Evolutionary conservation across 2,888 invertebrate genomes (phyloP), one percentile per base, ranked within the genome.

Genomic region (Rhabditoides inermis): DNA sequence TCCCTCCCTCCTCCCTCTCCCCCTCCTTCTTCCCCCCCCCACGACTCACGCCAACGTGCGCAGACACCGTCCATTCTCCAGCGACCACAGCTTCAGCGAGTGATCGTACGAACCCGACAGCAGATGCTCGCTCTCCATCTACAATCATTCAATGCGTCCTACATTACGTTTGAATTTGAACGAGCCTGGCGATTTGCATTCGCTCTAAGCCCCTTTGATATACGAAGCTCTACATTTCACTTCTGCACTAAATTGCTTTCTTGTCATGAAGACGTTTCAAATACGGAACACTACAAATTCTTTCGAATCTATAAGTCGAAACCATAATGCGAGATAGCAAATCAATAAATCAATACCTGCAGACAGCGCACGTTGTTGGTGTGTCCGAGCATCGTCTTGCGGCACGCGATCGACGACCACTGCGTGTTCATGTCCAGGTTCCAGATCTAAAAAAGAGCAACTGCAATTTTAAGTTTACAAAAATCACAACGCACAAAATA

Each of bases 301-400:
- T n/a, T n/a, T n/a, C n/a, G n/a, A n/a, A n/a, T n/a, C n/a, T n/a
- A n/a, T n/a, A n/a, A n/a, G n/a, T n/a, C n/a, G 26, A 23, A 40
- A 37, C 10, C 2, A 23, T 7, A 44, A 18, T 22, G 10, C 10
- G 12, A 26, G 20, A 4, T 5, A 27, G 6, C 30, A 44, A 40
- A 47, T 5, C 7, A 28, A 25, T 26, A 22, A 45, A 22, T 27
- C 2, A 18, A n/a, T 54, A 80, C 80, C 77, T 81, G 80, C 22
- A 81, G 67, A 72, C 81, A 81, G 7, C 81, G 65, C 26, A 81
- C 81, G 32, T 79, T 78, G 56, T 80, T 79, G 6, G 72, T 69
- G 63, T 81, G 81, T 2, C 81, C 81, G 25, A 79, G 73, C 80
- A 81, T 79, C n/a, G 81, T 81, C 28, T 79, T 80, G 56, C 79